Percentiles rank a stretch among this genome's conserved stretches.
These are phyloP conservation scores for Chaetops frenatus DNA, from an alignment of 2,113 vertebrate species.

Conservation along the genomic window DNA sequence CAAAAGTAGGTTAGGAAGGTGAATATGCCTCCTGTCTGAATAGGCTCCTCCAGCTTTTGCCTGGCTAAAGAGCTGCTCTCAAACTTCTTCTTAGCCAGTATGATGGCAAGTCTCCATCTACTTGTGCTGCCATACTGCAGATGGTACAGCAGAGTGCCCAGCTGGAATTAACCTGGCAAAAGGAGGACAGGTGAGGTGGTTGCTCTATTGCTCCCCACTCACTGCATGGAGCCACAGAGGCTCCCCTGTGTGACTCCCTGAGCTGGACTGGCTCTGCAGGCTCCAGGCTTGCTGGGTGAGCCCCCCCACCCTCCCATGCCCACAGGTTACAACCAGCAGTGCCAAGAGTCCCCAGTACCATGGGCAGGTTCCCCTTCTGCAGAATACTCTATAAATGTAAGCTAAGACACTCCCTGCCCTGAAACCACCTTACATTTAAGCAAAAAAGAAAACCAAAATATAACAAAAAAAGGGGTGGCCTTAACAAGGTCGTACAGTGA, in stretches of 20 bases:
- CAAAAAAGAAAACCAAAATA: not conserved
- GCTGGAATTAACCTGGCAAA: not conserved
- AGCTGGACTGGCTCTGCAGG: not conserved
- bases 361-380: rapidly evolving
- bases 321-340: not conserved
- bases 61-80: not conserved
- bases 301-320: not conserved
- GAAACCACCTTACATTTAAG: not conserved
- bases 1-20: not conserved
- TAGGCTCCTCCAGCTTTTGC: not conserved
- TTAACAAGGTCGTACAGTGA: not conserved
- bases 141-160: not conserved
- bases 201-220: rapidly evolving
- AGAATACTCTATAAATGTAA: not conserved
- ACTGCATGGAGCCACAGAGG: not conserved
- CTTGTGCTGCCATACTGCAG: not conserved
- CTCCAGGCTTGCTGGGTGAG: rapidly evolving
- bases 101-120: not conserved
- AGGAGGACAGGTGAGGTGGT: not conserved
- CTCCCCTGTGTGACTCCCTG: not conserved
- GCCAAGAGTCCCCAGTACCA: not conserved
- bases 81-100: not conserved
- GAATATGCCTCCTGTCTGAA: not conserved
- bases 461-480: not conserved
- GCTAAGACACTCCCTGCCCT: not conserved